Evolutionary conservation across 2,888 invertebrate species (phyloP).

Genomic region (Miltochrista miniata): DNA sequence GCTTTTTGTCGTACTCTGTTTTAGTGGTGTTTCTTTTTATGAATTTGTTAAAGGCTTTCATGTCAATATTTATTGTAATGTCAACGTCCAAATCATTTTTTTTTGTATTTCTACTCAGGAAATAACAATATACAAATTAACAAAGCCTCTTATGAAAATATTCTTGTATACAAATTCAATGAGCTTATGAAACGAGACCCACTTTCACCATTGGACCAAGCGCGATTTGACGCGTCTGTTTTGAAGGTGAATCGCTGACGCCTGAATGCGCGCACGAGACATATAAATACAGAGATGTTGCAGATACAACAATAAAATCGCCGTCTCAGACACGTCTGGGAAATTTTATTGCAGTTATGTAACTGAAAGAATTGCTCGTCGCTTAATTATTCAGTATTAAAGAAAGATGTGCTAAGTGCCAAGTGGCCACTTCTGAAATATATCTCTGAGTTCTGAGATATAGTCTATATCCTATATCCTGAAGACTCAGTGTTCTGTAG

Average conservation of each 20-base stretch:
- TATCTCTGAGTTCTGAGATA: no score
- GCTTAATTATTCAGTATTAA: no score
- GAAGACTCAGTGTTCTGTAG: no score
- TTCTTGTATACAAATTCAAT: conserved; percentile 3
- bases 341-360: background rate
- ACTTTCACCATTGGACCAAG: conserved; percentile 40
- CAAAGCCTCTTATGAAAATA: background rate
- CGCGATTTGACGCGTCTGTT: conserved; percentile 23
- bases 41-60: no score
- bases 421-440: no score
- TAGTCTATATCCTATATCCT: no score
- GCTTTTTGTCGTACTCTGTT: no score
- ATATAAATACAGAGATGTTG: conserved; percentile 1
- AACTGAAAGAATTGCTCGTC: no score
- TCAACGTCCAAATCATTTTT: background rate
- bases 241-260: conserved; percentile 7
- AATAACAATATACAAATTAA: background rate
- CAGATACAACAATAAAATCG: background rate
- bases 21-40: no score
- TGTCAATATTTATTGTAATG: no score
- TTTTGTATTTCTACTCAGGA: background rate
- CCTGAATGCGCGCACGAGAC: background rate
- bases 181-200: conserved; percentile 26
- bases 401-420: no score
- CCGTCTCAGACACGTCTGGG: background rate